phyloP scores from a whole-genome alignment of 2,888 invertebrate genomes.

The Microctonus brassicae region DNA sequence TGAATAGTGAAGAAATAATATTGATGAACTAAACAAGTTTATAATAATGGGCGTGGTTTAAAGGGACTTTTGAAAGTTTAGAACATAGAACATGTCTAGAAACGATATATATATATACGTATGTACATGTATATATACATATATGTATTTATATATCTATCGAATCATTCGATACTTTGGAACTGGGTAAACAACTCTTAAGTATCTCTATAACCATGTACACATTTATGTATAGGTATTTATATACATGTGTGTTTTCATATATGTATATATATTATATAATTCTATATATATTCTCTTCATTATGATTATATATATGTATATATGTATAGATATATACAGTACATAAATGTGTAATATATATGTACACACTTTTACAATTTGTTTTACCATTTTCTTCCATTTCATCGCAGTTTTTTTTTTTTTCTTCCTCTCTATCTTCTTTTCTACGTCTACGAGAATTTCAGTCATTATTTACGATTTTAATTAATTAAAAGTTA shows the following conservation, averaged over 20 bases:
- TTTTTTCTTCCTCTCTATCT: neutral
- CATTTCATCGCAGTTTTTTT: constrained; percentile 6
- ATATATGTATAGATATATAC: neutral
- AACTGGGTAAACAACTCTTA: constrained; percentile 31
- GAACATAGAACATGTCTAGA: constrained; percentile 1
- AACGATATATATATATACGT: constrained; percentile 11
- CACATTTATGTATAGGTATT: no score
- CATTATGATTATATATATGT: neutral
- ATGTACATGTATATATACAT: neutral
- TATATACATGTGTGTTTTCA: no score
- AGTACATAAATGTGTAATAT: neutral
- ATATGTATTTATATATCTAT: constrained; percentile 2
- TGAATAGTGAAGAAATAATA: neutral
- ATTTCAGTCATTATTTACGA: constrained; percentile 32
- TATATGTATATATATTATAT: no score
- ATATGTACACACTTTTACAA: neutral
- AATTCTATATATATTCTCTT: neutral
- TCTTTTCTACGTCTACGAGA: neutral
- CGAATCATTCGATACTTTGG: constrained; percentile 32
- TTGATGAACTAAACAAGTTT: neutral
- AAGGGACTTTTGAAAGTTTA: constrained; percentile 15
- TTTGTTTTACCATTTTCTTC: neutral
- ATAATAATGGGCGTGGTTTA: neutral
- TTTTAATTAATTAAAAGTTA: constrained; percentile 31
- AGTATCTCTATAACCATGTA: constrained; percentile 15